Conservation (phyloP, 2,888 invertebrate genomes). For the Holacanthella duospinosa region DNA sequence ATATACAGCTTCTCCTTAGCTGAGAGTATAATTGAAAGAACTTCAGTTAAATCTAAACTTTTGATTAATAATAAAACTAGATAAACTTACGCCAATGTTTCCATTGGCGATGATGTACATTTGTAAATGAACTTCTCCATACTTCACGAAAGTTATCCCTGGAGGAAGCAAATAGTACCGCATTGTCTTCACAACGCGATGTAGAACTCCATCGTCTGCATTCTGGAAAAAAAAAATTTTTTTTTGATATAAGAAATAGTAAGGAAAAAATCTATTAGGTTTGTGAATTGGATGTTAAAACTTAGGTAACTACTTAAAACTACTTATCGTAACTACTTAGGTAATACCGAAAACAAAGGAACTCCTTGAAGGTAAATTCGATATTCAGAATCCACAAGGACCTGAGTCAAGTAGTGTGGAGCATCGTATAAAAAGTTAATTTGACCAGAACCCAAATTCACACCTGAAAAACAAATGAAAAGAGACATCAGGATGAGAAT, state of each 20-base stretch:
- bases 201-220: background rate
- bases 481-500: background rate
- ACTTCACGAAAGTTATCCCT: background rate
- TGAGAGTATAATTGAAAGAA: no score
- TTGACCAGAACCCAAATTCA: background rate
- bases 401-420: conserved; percentile 1
- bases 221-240: background rate
- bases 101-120: background rate
- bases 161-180: background rate
- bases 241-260: background rate
- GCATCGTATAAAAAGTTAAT: background rate
- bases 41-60: no score
- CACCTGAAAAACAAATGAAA: background rate
- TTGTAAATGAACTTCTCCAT: background rate
- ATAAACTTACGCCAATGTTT: background rate
- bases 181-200: background rate
- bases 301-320: no score
- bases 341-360: background rate
- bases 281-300: background rate
- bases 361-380: background rate
- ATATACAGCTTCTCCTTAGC: no score
- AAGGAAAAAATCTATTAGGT: background rate
- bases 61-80: no score
- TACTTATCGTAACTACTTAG: no score
- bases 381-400: conserved; percentile 19